phyloP scores from a whole-genome alignment of 2,113 vertebrate species.

The Mohoua ochrocephala region DNA sequence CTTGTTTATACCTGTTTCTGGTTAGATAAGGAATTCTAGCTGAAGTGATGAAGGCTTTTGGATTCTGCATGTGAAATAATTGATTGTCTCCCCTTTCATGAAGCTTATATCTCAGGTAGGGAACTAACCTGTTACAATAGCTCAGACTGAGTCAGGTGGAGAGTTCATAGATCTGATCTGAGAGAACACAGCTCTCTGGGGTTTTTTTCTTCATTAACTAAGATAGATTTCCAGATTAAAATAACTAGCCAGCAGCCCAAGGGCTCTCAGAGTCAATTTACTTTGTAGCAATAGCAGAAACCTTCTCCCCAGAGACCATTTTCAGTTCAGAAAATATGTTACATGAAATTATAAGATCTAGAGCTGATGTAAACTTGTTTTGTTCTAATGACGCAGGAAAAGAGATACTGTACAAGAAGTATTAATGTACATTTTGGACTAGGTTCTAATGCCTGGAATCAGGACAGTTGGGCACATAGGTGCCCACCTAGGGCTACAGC shows the following conservation, averaged over 20 bases:
- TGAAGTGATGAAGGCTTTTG: background rate
- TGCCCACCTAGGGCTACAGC: background rate
- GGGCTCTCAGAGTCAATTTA: background rate
- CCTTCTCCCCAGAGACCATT: background rate
- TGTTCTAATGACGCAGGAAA: background rate
- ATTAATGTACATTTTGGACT: background rate
- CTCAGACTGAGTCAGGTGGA: background rate
- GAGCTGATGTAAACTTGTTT: background rate
- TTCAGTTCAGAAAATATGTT: background rate
- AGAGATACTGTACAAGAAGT: background rate
- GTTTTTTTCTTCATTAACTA: background rate
- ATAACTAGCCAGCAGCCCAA: background rate
- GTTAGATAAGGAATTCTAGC: background rate
- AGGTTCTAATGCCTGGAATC: background rate
- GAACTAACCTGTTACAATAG: background rate
- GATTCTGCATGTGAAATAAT: background rate
- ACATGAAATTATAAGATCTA: background rate
- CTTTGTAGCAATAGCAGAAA: background rate
- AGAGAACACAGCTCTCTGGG: background rate
- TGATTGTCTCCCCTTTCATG: background rate
- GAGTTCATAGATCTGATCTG: background rate
- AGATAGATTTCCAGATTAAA: background rate
- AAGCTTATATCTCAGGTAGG: background rate
- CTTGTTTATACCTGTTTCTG: background rate
- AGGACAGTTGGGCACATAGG: background rate